Evolutionary conservation across 1,140 invertebrate species (phyloP), one percentile per base, ranked within the genome.

Genomic region (Drosophila bifasciata): DNA sequence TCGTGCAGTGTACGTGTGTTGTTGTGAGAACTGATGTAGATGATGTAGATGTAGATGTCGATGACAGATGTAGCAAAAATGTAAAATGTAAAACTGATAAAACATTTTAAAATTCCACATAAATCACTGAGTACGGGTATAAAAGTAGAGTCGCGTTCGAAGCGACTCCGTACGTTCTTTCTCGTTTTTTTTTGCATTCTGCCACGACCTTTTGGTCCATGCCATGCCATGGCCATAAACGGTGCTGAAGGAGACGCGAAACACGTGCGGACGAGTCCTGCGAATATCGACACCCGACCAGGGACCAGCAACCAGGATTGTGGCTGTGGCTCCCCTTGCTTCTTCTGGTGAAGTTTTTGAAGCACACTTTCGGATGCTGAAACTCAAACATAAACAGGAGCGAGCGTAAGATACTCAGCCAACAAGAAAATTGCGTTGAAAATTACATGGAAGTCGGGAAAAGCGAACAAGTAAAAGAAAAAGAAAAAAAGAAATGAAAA

Each of bases 371-470:
- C 17, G 40, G 40, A 60, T 55, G 46, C 51, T 40, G 45, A 58
- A 72, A 60, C 57, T 77, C 69, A 77, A 59, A 72, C 58, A 76
- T 56, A 68, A 63, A 63, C 13, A 9, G 51, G 11, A 36, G 23
- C 23, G 23, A 25, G 32, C 32, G 32, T 16, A 9, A 59, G n/a
- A 64, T 25, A 46, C 19, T 9, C 49, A 3, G 39, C 6, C 21
- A 21, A 49, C 19, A 50, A 36, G 32, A 59, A 73, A 73, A 79
- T 61, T 50, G 56, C 45, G 70, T 60, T 56, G 60, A 58, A 73
- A 79, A 77, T 69, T 68, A 60, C 50, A 48, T 53, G 56, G 52
- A 48, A 77, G 44, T 71, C 44, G 21, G 57, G 45, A 53, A 52
- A 57, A 36, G 8, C 21, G 16, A 36, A 43, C 17, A 62, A 17